These are phyloP conservation scores for Oppia nitens DNA, from an alignment of 1,140 invertebrate genomes.

Conservation along the genomic window DNA sequence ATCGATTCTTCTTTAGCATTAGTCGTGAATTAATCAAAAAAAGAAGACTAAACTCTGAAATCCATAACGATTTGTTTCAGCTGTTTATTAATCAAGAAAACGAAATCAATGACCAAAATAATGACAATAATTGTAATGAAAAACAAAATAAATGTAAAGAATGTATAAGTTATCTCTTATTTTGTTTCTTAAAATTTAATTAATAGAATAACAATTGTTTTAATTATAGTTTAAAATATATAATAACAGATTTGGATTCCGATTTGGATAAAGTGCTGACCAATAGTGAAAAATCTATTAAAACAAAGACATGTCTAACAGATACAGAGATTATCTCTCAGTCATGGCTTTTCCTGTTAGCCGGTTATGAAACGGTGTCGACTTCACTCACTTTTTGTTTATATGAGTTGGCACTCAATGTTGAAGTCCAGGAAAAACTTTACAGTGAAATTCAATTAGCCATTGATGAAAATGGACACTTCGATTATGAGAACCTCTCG, in stretches of 20 bases:
- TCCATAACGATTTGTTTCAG: neutral
- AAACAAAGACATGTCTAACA: too few relatives aligned
- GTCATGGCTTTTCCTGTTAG: constrained; percentile 25
- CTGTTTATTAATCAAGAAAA: neutral
- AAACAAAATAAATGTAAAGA: neutral
- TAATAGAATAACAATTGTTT: too few relatives aligned
- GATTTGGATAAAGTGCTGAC: neutral
- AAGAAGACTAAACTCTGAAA: neutral
- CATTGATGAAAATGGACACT: neutral
- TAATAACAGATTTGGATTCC: neutral
- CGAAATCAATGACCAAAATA: neutral
- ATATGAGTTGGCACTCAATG: constrained; percentile 32
- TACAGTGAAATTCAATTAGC: constrained; percentile 31
- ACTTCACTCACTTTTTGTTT: constrained; percentile 31
- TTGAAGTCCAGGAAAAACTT: constrained; percentile 31
- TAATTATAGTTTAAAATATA: too few relatives aligned
- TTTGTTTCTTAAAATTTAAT: too few relatives aligned
- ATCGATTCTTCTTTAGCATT: neutral
- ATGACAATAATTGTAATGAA: neutral
- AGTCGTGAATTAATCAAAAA: neutral
- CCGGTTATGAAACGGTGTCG: constrained; percentile 33
- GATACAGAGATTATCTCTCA: neutral
- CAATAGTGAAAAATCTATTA: too few relatives aligned
- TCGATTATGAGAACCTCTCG: neutral
- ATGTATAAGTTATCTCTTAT: too few relatives aligned